Base-by-base conservation (phyloP, 2,797 vertebrate species). In the Alca torda region DNA sequence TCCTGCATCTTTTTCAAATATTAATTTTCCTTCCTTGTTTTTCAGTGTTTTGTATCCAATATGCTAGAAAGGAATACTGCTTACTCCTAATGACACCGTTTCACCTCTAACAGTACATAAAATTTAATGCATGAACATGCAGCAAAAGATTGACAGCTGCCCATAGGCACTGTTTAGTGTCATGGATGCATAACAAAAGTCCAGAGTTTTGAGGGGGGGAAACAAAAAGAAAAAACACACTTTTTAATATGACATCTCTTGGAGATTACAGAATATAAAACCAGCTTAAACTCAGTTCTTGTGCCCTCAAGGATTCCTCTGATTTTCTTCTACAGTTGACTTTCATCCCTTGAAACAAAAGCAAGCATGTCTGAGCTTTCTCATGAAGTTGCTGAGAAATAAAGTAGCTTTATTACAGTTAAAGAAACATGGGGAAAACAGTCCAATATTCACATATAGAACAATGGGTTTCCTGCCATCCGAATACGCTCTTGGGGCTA, bases 281-380 rank as follows among this genome's bases (percentile, higher is more conserved):
- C 16, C n/a, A 85, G 13, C 10, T 87, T 79, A 92, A 87, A 61
- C 28, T 87, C 77, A 33, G 45, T 63, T 91, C 51, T 91, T 83
- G 18, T 95, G 37, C 80, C 80, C 69, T 43, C 75, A 94, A 94
- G 84, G 53, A 78, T 67, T 80, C 45, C 35, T 75, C 74, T 76
- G 64, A 84, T 95, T 93, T 94, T 96, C 69, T 92, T 89, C 80
- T 94, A 91, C 74, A 86, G 39, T 11, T 97, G 84, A 95, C 92
- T 95, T 96, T 93, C 84, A 96, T 53, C 30, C 41, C 20, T 70
- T 77, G 63, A 68, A 93, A 74, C 26, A 83, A 87, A 87, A 78
- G 24, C 39, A 84, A 54, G 16, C 45, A 60, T 59, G 35, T 91
- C 63, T 91, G 60, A 91, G 61, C 24, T 95, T 89, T 76, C 63